Evolutionary conservation across 2,797 vertebrate species (phyloP).

Genomic region (Hyperoplus immaculatus): DNA sequence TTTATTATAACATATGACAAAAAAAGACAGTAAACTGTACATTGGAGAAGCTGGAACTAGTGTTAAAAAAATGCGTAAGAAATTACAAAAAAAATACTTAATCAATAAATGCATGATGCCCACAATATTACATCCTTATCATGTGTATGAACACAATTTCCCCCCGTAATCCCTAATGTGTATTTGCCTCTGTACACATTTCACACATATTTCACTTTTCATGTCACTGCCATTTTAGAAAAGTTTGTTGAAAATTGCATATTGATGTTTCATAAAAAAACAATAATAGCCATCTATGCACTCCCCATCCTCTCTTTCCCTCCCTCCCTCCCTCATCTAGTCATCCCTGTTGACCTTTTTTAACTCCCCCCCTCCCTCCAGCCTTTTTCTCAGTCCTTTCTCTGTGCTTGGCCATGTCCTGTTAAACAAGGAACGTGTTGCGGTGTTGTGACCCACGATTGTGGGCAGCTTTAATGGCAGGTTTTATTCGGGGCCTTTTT

Average conservation of each 20-base stretch:
- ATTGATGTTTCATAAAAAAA: background rate
- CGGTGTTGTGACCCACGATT: slow-evolving; percentile 92
- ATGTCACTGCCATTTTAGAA: background rate
- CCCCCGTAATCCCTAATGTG: background rate
- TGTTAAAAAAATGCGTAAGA: background rate
- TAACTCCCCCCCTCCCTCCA: slow-evolving; percentile 80
- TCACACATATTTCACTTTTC: background rate
- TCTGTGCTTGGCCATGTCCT: slow-evolving; percentile 85
- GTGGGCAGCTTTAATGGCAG: slow-evolving; percentile 92
- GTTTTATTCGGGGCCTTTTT: slow-evolving; percentile 86
- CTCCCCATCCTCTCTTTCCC: slow-evolving; percentile 1
- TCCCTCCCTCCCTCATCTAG: slow-evolving; percentile 32
- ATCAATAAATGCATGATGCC: background rate
- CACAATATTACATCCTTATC: background rate
- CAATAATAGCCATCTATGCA: background rate
- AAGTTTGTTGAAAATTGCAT: background rate
- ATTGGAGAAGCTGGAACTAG: background rate
- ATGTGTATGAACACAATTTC: background rate
- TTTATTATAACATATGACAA: background rate
- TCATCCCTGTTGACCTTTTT: slow-evolving; percentile 69
- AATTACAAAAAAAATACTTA: too few species aligned
- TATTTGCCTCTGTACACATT: background rate
- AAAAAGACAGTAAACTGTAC: rapidly evolving
- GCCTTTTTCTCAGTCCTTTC: slow-evolving; percentile 75
- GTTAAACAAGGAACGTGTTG: slow-evolving; percentile 90